Evolutionary conservation across 2,888 invertebrate species (phyloP), one percentile per base, ranked within the genome.

Genomic region (Argynnis bischoffii): DNA sequence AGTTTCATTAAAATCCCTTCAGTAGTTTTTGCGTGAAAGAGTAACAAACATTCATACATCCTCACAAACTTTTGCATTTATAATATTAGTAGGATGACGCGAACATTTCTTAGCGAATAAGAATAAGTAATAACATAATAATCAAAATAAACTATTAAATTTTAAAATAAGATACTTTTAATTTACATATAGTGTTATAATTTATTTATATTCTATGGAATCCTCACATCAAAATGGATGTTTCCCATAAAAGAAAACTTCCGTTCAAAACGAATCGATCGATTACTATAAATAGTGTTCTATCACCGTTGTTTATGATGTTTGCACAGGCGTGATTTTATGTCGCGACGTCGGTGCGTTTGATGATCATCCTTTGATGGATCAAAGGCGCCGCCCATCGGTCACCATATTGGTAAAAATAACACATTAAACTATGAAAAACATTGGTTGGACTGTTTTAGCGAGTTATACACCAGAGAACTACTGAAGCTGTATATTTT

Each of bases 391-490:
- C 88, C 89, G 88, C 80, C 81, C 80, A 80, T 82, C 79, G 82
- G 84, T 81, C 80, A 82, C 86, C 87, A 84, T 89, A 89, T 89
- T 89, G 88, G 89, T 89, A 86, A 86, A 87, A 88, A 87, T 85
- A 89, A 87, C 89, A 89, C 87, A 88, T 88, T 83, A 86, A 82
- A 83, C 78, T 79, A 78, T 80, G 75, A 75, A 79, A 78, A 81
- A 84, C 84, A 84, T 82, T 69, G 81, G 80, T 78, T 69, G 71
- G 60, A 66, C 69, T 63, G 71, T 74, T 69, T 72, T 64, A 66
- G 64, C 67, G 67, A 50, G 66, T 65, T 16, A 16, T 51, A 51
- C 50, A 5, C 16, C 4, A n/a, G 50, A 8, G 1, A 11, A 11
- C 35, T 51, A 51, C 50, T 51, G 8, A 51, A n/a, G n/a, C n/a